These are phyloP conservation scores for Coracias cyanogaster DNA, from an alignment of 2,797 vertebrate species.

Conservation along the genomic window DNA sequence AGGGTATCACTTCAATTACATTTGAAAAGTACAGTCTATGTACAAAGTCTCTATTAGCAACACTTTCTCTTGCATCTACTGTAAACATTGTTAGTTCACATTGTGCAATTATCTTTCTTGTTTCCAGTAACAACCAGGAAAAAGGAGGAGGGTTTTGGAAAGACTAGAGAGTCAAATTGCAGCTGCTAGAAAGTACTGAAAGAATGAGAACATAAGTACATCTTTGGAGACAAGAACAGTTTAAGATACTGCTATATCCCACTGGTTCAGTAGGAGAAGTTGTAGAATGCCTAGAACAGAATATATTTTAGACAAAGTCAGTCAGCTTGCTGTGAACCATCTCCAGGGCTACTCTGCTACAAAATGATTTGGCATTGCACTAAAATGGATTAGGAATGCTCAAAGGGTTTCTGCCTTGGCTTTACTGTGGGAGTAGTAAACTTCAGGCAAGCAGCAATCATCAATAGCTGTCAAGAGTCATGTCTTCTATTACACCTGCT, in stretches of 20 bases:
- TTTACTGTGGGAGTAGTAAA: neutral
- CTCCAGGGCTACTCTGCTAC: neutral
- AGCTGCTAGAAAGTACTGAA: neutral
- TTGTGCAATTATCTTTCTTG: neutral
- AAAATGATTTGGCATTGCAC: neutral
- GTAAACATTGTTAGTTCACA: neutral
- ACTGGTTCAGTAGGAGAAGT: neutral
- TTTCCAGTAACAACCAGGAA: neutral
- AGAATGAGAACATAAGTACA: neutral
- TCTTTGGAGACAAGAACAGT: neutral
- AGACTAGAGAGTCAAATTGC: neutral
- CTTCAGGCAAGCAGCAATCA: accelerated
- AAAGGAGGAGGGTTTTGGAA: neutral
- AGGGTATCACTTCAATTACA: neutral
- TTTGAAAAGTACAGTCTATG: neutral
- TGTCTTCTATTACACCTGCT: neutral
- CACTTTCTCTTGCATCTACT: neutral
- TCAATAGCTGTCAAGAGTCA: neutral
- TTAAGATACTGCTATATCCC: neutral
- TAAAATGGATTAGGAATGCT: neutral
- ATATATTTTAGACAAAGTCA: neutral
- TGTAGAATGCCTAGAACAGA: neutral
- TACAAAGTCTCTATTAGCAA: neutral
- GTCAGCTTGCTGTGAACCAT: neutral
- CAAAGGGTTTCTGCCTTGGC: neutral